Conservation (phyloP, 2,797 vertebrate genomes). For the Phylloscopus collybita region DNA sequence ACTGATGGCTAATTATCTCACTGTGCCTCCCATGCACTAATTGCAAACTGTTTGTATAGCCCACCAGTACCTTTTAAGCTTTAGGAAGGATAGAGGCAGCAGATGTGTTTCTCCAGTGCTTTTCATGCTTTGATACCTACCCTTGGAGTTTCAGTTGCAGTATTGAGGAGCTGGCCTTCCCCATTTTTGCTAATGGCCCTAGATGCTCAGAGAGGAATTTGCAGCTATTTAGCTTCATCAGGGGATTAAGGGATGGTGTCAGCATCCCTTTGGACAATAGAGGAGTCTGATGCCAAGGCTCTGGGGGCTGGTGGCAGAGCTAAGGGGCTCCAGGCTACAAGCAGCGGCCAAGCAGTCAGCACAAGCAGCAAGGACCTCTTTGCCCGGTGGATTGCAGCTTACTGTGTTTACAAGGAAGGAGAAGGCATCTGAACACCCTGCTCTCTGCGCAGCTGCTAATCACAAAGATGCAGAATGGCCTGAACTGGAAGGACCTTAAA, state of each 20-base stretch:
- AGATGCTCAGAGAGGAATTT: neutral
- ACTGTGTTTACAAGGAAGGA: neutral
- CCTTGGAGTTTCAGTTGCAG: neutral
- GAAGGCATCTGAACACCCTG: neutral
- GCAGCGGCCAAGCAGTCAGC: rapidly evolving
- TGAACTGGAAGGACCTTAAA: neutral
- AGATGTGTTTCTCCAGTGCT: neutral
- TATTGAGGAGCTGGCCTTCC: rapidly evolving
- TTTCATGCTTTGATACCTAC: neutral
- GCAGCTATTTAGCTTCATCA: neutral
- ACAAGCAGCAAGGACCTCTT: neutral
- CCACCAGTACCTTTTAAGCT: neutral
- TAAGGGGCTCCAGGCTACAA: neutral
- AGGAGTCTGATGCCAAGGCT: neutral
- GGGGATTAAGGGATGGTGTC: neutral
- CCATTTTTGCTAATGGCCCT: neutral
- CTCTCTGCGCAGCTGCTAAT: neutral
- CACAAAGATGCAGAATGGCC: neutral
- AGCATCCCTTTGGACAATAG: neutral
- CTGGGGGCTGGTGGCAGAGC: neutral
- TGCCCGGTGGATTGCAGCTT: neutral
- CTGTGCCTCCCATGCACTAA: constrained; percentile 42
- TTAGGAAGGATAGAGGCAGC: neutral
- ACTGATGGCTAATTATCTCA: constrained; percentile 44
- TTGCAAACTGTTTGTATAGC: constrained; percentile 13